phyloP scores from a whole-genome alignment of 2,113 vertebrate species.

The Nipponia nippon region DNA sequence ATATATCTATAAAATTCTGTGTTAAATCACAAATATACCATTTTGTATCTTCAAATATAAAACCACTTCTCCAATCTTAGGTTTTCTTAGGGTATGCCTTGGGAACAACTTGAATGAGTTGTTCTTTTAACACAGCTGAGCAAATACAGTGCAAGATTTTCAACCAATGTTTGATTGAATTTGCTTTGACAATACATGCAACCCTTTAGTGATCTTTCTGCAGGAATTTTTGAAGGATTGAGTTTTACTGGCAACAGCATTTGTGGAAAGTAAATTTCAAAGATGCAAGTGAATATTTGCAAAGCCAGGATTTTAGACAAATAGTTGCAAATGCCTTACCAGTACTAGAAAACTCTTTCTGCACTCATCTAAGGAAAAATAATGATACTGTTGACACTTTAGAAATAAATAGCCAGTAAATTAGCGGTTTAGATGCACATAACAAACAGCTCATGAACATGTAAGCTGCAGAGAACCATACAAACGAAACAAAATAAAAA shows the following conservation, averaged over 20 bases:
- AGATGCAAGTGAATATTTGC: not conserved
- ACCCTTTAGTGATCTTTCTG: constrained; percentile 8
- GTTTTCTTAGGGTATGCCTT: not conserved
- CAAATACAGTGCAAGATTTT: constrained; percentile 5
- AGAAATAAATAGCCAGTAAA: not conserved
- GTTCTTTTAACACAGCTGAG: constrained; percentile 17
- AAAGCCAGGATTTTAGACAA: not conserved
- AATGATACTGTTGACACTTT: not conserved
- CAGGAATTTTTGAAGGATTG: constrained; percentile 5
- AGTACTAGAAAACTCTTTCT: not conserved
- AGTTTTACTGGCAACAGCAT: constrained; percentile 25
- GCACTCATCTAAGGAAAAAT: not conserved
- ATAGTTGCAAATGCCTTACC: not conserved
- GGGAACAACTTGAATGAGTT: not conserved
- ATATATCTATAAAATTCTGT: not conserved
- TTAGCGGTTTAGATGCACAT: not conserved
- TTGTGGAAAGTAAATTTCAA: constrained; percentile 34
- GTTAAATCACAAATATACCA: not conserved
- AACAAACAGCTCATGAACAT: not conserved
- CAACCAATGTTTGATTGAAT: not conserved
- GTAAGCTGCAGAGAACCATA: not conserved
- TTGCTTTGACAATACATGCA: not conserved
- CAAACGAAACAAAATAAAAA: not conserved
- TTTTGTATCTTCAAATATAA: not conserved
- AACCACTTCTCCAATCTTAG: not conserved